Evolutionary conservation across 2,113 vertebrate genomes (phyloP).

Genomic region (western clawed frog (Xenopus tropicalis)): UCB_Xtro_10.0 CM004448.2:66782501-66783000

Average conservation of each 20-base stretch:
- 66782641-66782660: slow-evolving; percentile 22
- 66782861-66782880: too few relatives aligned
- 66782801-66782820: slow-evolving; percentile 10
- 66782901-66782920: too few relatives aligned
- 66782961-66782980: too few relatives aligned
- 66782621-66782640: slow-evolving; percentile 34
- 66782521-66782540: slow-evolving; percentile 37
- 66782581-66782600: slow-evolving; percentile 24
- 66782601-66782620: slow-evolving; percentile 29
- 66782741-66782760: background rate
- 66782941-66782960: too few relatives aligned
- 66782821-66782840: slow-evolving; percentile 13
- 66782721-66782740: slow-evolving; percentile 24
- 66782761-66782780: slow-evolving; percentile 13
- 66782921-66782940: too few relatives aligned
- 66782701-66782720: slow-evolving; percentile 26
- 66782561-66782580: slow-evolving; percentile 41
- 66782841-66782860: background rate
- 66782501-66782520: slow-evolving; percentile 33
- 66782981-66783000: too few relatives aligned
- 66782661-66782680: slow-evolving; percentile 32
- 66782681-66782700: slow-evolving; percentile 32
- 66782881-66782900: too few relatives aligned
- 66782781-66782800: slow-evolving; percentile 21
- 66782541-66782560: slow-evolving; percentile 36